A percentile compares a stretch with the other conserved stretches of the same genome.
phyloP scores from a whole-genome alignment of 2,113 vertebrate species.

The Tringa solitaria region DNA sequence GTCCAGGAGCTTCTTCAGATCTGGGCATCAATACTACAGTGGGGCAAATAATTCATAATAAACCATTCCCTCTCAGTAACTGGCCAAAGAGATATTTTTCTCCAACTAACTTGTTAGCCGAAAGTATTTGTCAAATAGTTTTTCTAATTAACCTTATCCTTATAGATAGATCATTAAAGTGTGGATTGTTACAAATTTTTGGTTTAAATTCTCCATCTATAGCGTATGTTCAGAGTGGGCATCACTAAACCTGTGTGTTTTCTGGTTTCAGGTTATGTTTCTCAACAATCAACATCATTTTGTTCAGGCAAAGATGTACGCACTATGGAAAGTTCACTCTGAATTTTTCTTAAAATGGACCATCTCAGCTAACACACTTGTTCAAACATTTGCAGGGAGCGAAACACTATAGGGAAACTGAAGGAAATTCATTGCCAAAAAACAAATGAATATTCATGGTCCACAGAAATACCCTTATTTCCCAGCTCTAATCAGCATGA shows the following conservation, averaged over 20 bases:
- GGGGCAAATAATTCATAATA: background rate
- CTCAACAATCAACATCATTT: background rate
- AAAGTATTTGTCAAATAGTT: background rate
- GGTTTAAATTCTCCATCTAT: background rate
- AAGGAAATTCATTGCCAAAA: conserved; percentile 35
- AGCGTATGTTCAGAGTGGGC: background rate
- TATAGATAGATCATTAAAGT: background rate
- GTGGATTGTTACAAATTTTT: background rate
- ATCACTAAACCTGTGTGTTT: background rate
- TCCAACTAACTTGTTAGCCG: background rate
- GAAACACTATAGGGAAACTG: conserved; percentile 19
- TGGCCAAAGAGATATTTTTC: background rate
- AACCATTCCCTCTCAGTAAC: background rate
- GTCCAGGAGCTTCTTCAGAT: conserved; percentile 16
- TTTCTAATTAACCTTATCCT: background rate
- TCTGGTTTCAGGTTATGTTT: background rate
- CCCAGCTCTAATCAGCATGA: conserved; percentile 44
- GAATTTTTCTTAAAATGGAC: background rate
- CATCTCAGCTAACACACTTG: background rate
- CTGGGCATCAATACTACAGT: background rate
- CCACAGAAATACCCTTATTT: conserved; percentile 37
- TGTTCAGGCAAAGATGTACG: background rate
- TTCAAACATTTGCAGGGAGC: background rate
- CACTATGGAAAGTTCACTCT: background rate
- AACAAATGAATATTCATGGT: conserved; percentile 58